These are phyloP conservation scores for Phaethon lepturus DNA, from an alignment of 2,113 vertebrate species.

Conservation along the genomic window DNA sequence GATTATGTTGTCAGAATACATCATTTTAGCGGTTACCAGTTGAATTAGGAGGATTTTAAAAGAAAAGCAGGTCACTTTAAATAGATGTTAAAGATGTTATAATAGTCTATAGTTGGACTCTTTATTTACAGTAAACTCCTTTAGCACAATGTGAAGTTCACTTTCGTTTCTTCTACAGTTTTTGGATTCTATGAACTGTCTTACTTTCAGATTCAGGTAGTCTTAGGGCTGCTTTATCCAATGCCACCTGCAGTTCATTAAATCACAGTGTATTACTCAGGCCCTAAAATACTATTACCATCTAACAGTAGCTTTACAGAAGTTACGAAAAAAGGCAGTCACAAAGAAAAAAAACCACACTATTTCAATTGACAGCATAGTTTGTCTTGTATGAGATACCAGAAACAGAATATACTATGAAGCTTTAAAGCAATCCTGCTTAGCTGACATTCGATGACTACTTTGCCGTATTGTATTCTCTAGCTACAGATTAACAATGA, in stretches of 20 bases:
- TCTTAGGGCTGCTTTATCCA: neutral
- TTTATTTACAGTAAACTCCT: neutral
- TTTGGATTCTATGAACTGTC: neutral
- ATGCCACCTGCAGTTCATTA: neutral
- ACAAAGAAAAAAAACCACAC: neutral
- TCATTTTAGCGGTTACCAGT: neutral
- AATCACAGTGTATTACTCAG: neutral
- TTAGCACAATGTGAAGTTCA: neutral
- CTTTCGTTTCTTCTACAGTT: neutral
- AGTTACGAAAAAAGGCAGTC: neutral
- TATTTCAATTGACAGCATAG: neutral
- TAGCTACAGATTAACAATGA: neutral
- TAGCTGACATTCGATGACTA: neutral
- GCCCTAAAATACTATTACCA: neutral
- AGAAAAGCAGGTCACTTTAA: conserved; percentile 29
- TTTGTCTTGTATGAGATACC: neutral
- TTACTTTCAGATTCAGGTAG: neutral
- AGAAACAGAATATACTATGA: neutral
- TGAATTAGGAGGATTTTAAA: neutral
- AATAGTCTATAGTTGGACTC: neutral
- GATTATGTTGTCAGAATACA: conserved; percentile 17
- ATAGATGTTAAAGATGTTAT: neutral
- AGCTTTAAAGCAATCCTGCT: neutral
- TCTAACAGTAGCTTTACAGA: neutral
- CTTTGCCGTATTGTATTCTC: neutral